These are phyloP conservation scores for Drosophila lutescens DNA, from an alignment of 2,888 invertebrate genomes.

Conservation along the genomic window DNA sequence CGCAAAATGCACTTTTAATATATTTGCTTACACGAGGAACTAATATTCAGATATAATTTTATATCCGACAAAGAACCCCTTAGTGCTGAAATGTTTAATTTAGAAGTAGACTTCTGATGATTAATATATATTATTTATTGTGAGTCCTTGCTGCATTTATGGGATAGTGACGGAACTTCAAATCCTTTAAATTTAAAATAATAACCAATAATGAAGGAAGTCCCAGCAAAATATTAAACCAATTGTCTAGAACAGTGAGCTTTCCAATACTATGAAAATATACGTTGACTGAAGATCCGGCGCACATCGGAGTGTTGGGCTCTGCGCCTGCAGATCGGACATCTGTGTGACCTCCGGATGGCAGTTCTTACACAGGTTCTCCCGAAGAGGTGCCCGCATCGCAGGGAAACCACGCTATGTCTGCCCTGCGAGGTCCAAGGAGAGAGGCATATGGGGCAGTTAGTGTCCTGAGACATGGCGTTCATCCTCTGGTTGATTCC, in stretches of 20 bases:
- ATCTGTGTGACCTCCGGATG: not conserved
- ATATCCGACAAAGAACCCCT: too few relatives aligned
- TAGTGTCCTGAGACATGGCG: not conserved
- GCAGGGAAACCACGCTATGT: not conserved
- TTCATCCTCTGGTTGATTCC: not conserved
- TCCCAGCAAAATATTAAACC: not conserved
- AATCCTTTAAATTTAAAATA: not conserved
- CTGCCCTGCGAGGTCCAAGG: not conserved
- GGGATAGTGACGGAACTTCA: not conserved
- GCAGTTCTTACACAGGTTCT: not conserved
- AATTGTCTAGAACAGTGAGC: not conserved
- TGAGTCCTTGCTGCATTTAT: not conserved
- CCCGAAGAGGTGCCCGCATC: constrained; percentile 2
- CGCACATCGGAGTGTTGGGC: not conserved
- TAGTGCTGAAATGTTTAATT: too few relatives aligned
- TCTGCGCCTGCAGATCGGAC: not conserved
- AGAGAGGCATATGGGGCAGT: not conserved
- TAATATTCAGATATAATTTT: too few relatives aligned
- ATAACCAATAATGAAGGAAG: too few relatives aligned
- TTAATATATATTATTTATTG: not conserved
- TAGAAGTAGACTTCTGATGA: too few relatives aligned
- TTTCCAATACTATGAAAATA: not conserved
- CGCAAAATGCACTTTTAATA: too few relatives aligned
- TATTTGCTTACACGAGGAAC: too few relatives aligned
- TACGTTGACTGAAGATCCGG: not conserved